Percentiles rank a stretch among this genome's conserved stretches.
These are phyloP conservation scores for Lithosia quadra DNA, from an alignment of 2,888 invertebrate species.

Conservation along the genomic window DNA sequence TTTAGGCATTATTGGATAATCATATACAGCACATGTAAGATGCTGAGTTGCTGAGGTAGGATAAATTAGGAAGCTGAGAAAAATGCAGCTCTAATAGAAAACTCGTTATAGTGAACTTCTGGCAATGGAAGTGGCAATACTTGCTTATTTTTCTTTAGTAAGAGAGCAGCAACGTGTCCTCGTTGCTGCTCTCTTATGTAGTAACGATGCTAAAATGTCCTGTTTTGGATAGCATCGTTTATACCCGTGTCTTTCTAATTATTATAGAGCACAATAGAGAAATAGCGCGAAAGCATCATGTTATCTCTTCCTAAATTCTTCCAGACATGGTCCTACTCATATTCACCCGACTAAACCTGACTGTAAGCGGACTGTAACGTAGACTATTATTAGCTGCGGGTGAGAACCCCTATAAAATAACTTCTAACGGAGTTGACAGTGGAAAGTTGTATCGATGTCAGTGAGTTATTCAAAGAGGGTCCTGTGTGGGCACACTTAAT, in stretches of 20 bases:
- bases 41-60: background rate
- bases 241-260: background rate
- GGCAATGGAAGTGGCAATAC: background rate
- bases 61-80: background rate
- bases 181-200: background rate
- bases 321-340: background rate
- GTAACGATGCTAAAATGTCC: background rate
- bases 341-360: background rate
- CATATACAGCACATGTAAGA: background rate
- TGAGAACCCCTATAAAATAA: background rate
- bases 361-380: background rate
- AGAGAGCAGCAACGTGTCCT: too few relatives aligned
- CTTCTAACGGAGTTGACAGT: background rate
- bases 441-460: too few relatives aligned
- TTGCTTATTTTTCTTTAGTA: background rate
- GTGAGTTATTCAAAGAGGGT: too few relatives aligned
- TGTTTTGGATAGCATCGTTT: too few relatives aligned
- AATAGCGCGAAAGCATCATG: background rate
- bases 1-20: too few relatives aligned
- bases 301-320: background rate
- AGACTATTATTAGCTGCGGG: too few relatives aligned
- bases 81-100: background rate
- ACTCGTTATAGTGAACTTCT: background rate
- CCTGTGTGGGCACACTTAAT: too few relatives aligned
- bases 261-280: background rate